Evolutionary conservation across 2,113 vertebrate species (phyloP).

Genomic region (Morone saxatilis): DNA sequence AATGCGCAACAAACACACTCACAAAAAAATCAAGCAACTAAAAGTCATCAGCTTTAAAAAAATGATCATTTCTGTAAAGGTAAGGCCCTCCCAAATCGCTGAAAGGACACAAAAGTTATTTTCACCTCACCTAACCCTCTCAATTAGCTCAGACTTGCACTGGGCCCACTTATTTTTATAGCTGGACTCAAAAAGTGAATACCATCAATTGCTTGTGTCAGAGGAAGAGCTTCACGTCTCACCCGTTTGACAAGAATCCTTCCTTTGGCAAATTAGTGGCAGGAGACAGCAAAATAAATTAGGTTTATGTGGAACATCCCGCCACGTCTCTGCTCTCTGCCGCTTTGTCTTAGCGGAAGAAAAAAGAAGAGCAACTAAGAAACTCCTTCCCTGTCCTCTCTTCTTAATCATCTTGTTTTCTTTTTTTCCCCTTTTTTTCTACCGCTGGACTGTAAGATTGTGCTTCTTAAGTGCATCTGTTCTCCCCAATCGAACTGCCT

Average conservation of each 20-base stretch:
- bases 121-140: slow-evolving; percentile 30
- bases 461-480: slow-evolving; percentile 39
- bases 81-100: neutral
- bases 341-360: slow-evolving; percentile 5
- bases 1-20: neutral
- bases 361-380: neutral
- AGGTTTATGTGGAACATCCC: slow-evolving; percentile 57
- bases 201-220: slow-evolving; percentile 58
- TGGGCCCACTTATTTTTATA: slow-evolving; percentile 74
- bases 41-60: neutral
- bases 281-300: slow-evolving; percentile 64
- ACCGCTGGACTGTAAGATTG: slow-evolving; percentile 23
- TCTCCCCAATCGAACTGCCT: slow-evolving; percentile 17
- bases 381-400: slow-evolving; percentile 17
- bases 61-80: neutral
- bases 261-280: slow-evolving; percentile 66
- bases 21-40: neutral
- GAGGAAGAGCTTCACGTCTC: slow-evolving; percentile 32
- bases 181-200: slow-evolving; percentile 54
- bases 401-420: slow-evolving; percentile 30
- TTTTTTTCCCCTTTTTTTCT: neutral
- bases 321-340: slow-evolving; percentile 4
- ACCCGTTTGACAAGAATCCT: slow-evolving; percentile 64
- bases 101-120: slow-evolving; percentile 18
- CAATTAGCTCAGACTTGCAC: slow-evolving; percentile 51